Conservation (phyloP, 23 tunicate genomes). For the Trididemnum miniatum region DNA sequence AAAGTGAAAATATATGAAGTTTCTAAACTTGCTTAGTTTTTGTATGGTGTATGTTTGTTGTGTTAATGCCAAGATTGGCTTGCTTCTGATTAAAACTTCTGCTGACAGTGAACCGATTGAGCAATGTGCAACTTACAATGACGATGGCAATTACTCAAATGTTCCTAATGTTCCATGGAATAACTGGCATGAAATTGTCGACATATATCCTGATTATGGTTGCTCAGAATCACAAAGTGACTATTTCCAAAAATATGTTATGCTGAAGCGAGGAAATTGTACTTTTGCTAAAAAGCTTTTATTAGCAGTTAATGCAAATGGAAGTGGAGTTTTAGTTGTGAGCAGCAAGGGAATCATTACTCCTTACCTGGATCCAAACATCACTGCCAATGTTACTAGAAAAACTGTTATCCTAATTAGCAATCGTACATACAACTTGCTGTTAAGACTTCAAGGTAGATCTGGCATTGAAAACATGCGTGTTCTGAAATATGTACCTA, state of each 20-base stretch:
- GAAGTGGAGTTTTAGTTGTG: constrained; percentile 58
- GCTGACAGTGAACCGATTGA: not conserved
- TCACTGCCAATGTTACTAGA: constrained; percentile 25
- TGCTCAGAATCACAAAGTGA: constrained; percentile 17
- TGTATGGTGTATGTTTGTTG: not conserved
- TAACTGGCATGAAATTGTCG: constrained; percentile 29
- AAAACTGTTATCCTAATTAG: constrained; percentile 53
- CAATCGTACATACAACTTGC: constrained; percentile 20
- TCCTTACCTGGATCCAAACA: constrained; percentile 46
- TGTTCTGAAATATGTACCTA: constrained; percentile 31
- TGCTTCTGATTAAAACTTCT: not conserved
- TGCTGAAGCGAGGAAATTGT: constrained; percentile 80
- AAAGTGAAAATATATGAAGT: too few relatives aligned
- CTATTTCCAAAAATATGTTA: constrained; percentile 36
- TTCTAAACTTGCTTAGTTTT: too few relatives aligned
- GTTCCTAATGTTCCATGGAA: not conserved
- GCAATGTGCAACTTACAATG: not conserved
- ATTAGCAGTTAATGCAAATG: constrained; percentile 50
- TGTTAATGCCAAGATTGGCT: not conserved
- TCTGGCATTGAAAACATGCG: constrained; percentile 33
- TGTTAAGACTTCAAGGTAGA: not conserved
- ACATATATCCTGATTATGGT: constrained; percentile 62
- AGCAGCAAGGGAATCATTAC: constrained; percentile 28
- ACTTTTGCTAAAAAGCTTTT: constrained; percentile 63
- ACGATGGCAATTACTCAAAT: not conserved